Base-by-base conservation (phyloP, 2,888 invertebrate species). In the Aspidiotus rigidus region DNA sequence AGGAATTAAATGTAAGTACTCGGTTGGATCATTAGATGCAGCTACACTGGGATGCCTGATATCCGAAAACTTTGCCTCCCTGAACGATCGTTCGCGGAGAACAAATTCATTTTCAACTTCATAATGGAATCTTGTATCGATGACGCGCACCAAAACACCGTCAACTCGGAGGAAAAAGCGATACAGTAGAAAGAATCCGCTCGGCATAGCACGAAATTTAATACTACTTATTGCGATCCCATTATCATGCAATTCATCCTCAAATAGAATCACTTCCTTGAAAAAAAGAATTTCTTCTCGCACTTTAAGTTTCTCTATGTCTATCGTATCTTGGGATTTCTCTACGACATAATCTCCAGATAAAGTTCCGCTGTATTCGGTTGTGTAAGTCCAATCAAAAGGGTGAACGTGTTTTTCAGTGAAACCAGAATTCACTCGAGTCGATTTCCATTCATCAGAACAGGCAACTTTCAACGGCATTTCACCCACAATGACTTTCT, bases 231-330 rank as follows among this genome's bases (percentile, higher is more conserved):
- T 86, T 1, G 98, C 92, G 69, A 92, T 88, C 15, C 99, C 99
- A 82, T 99, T 93, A 80, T 99, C 99, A 77, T 97, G 97, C 61
- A 99, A 80, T 79, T 99, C 99, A 81, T 99, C 99, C 81, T 99
- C 99, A 81, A 90, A 99, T 53, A 99, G 80, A 70, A 91, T 88
- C 44, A 98, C 80, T 77, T 98, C 95, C 74, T 93, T 89, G 79
- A 93, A 98, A 78, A 97, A 98, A 6, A 93, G 78, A 69, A 99
- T 99, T 77, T 88, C 87, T 74, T 99, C 97, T 74, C 87, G 87
- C 73, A 85, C 84, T 81, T 91, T 95, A 57, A 99, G 80, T 76
- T 90, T 84, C 74, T 95, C 91, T 74, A 93, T 83, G 78, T 99
- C 85, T 67, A 99, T 90, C 76, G 90, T 88, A 56, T 86, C 82